Evolutionary conservation across 1,140 invertebrate genomes (phyloP).

Genomic region (Archegozetes longisetosus): DNA sequence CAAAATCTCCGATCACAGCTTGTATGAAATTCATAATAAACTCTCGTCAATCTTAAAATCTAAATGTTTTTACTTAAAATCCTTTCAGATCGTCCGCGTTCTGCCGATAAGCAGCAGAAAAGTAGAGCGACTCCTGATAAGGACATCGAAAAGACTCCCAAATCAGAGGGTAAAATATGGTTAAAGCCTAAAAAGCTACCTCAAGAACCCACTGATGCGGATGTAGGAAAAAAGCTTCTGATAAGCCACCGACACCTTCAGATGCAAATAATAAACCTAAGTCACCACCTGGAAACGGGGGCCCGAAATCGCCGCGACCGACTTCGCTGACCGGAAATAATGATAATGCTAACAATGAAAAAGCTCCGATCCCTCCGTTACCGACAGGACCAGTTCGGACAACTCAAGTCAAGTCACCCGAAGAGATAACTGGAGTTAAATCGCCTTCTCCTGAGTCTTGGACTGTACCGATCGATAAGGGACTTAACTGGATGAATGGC

Average conservation of each 20-base stretch:
- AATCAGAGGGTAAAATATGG: conserved; percentile 10
- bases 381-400: conserved; percentile 31
- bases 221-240: neutral
- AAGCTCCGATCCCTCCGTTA: neutral
- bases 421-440: conserved; percentile 58
- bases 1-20: too few species aligned
- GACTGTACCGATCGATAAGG: conserved; percentile 80
- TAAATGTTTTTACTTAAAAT: too few species aligned
- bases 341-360: neutral
- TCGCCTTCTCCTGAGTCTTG: conserved; percentile 81
- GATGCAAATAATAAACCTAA: neutral
- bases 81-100: too few species aligned
- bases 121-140: neutral
- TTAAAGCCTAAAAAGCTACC: conserved; percentile 9
- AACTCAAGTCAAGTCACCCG: conserved; percentile 76
- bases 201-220: neutral
- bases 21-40: too few species aligned
- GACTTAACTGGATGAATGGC: conserved; percentile 29
- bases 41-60: too few species aligned
- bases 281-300: neutral
- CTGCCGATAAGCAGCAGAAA: neutral
- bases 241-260: neutral
- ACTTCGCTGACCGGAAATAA: neutral
- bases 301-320: neutral
- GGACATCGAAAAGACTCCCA: neutral